Base-by-base conservation (phyloP, 2,888 invertebrate genomes). In the Phengaris alcon region DNA sequence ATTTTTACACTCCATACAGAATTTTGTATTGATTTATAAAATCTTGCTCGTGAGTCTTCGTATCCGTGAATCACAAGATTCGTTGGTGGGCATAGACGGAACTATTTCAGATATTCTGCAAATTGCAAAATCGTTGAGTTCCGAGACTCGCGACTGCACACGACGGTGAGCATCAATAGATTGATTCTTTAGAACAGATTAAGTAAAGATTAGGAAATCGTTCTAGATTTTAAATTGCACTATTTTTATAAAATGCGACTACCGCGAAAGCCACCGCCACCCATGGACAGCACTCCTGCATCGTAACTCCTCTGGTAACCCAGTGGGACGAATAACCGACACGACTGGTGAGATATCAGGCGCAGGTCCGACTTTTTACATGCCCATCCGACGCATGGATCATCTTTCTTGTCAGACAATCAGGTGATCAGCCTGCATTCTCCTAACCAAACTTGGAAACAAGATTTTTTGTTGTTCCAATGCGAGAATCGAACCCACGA, bases 101-200 rank as follows among this genome's bases (percentile, higher is more conserved):
- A 85, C 85, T 84, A 92, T 91, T 88, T 86, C 87, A 89, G 89
- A 90, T 90, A 92, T 93, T 90, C 87, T 81, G 87, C 90, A 91
- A 93, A 92, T 92, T 90, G 89, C 88, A 85, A 85, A 87, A 88
- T 88, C 84, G 87, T 85, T 83, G 80, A 84, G 83, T 82, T 83
- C 84, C 86, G 87, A 35, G 35, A 35, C 35, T 35, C 35, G 6
- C 8, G 48, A 79, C 78, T 80, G 78, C 80, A 88, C 86, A 86
- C 85, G 86, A 84, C 83, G 83, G 79, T 79, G 75, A 83, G 68
- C 68, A 55, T 77, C 78, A 81, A 83, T 80, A 83, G 82, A 84
- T 82, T 80, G 81, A 82, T 82, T 82, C 81, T 80, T 79, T 80
- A 80, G 77, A 79, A 80, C 35, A n/a, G 52, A 69, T 59, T 59